Evolutionary conservation across 2,888 invertebrate species (phyloP), one percentile per base, ranked within the genome.

Genomic region (Clistopyga incitator): DNA sequence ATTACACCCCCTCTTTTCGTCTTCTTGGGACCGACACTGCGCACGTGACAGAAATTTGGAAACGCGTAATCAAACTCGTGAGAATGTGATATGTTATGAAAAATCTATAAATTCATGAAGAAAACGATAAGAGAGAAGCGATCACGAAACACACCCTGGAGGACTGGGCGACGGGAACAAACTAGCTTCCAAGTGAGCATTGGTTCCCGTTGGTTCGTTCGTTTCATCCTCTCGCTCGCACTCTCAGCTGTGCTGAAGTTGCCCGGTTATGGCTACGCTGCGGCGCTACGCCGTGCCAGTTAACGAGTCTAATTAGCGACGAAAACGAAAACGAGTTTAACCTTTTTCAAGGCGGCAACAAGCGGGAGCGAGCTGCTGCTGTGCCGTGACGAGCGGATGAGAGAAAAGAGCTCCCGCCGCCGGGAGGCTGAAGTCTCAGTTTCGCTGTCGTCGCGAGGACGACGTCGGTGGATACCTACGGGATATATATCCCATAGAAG

Each of bases 291-390:
- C 89, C 89, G 89, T 89, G 91, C 89, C 92, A 90, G 92, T 92
- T 93, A 93, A 93, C 92, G 92, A 93, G 92, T 92, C 93, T 93
- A 93, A 93, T 93, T 93, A 93, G 93, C 93, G 92, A 93, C 93
- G 92, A 93, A 93, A 93, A 92, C 93, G 92, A 93, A 93, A 93
- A 93, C 93, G 91, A 93, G 93, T 93, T 93, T 92, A 88, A 90
- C 89, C 89, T 91, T 92, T 91, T 91, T 92, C 88, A 85, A 75
- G 67, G 56, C 68, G 78, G 61, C 78, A 74, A 59, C 65, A 76
- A 29, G 81, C 45, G 74, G 45, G 67, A 42, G 83, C 56, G 50
- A 56, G 76, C 56, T 47, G 29, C 50, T 50, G 23, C 67, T 50
- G 23, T 61, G 52, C 65, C 59, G 47, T 45, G 42, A 70, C 75